These are phyloP conservation scores for Meda fulgida DNA, from an alignment of 2,797 vertebrate genomes.

Conservation along the genomic window DNA sequence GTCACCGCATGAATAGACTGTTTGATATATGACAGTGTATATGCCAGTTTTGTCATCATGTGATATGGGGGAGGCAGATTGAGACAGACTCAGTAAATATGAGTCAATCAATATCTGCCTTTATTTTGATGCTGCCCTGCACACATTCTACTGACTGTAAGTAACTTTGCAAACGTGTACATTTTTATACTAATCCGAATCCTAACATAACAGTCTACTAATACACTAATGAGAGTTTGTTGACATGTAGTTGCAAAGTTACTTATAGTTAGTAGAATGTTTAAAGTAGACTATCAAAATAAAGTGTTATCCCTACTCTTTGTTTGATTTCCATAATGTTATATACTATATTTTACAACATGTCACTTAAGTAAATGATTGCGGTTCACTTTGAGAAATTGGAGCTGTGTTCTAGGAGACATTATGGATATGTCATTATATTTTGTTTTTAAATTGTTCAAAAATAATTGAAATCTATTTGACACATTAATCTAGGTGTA, in stretches of 20 bases:
- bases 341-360: not conserved
- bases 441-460: not conserved
- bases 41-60: conserved; percentile 28
- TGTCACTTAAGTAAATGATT: not conserved
- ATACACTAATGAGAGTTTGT: not conserved
- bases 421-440: not conserved
- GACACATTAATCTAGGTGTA: conserved; percentile 2
- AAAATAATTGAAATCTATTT: not conserved
- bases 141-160: no score
- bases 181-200: not conserved
- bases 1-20: conserved; percentile 50
- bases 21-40: conserved; percentile 33
- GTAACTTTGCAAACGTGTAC: no score
- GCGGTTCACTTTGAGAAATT: not conserved
- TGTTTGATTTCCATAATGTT: conserved; percentile 9
- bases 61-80: not conserved
- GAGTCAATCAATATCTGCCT: conserved; percentile 19
- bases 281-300: not conserved
- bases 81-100: conserved; percentile 14
- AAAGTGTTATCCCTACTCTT: not conserved
- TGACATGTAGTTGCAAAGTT: not conserved
- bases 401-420: not conserved
- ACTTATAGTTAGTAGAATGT: not conserved
- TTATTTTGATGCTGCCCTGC: not conserved
- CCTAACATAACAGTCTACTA: not conserved